phyloP scores from a whole-genome alignment of 2,888 invertebrate genomes.

The Drosophila affinis region DNA sequence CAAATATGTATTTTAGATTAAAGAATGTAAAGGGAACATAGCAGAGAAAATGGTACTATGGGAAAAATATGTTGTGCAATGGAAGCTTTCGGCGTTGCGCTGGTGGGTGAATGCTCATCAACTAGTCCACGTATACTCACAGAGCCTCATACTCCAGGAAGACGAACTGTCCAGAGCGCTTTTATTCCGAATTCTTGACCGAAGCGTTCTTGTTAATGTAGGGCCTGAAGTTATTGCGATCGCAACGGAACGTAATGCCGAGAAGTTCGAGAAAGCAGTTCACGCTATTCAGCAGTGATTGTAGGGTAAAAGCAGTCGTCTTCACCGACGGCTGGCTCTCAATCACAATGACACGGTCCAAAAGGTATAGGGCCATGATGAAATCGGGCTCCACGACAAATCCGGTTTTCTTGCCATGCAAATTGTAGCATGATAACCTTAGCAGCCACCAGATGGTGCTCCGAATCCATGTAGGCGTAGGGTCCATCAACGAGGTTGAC shows the following conservation, averaged over 20 bases:
- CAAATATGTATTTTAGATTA: constrained; percentile 40
- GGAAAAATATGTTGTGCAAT: constrained; percentile 34
- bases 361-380: constrained; percentile 99
- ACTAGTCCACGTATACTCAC: not conserved
- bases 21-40: constrained; percentile 53
- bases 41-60: constrained; percentile 31
- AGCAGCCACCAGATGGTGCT: constrained; percentile 99
- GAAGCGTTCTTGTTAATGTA: constrained; percentile 98
- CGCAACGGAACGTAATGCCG: constrained; percentile 98
- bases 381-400: constrained; percentile 99
- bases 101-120: constrained; percentile 34
- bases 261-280: constrained; percentile 97
- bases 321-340: constrained; percentile 96
- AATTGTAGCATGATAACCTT: constrained; percentile 99
- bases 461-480: constrained; percentile 99
- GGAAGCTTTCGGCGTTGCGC: constrained; percentile 9
- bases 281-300: constrained; percentile 98
- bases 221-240: constrained; percentile 99
- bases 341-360: constrained; percentile 99
- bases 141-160: constrained; percentile 93
- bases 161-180: constrained; percentile 98
- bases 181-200: constrained; percentile 99
- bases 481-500: constrained; percentile 99
- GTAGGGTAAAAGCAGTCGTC: constrained; percentile 95
- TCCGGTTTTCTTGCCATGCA: constrained; percentile 99